Conservation (phyloP, 2,888 invertebrate genomes). For the Drosophila helvetica region DNA sequence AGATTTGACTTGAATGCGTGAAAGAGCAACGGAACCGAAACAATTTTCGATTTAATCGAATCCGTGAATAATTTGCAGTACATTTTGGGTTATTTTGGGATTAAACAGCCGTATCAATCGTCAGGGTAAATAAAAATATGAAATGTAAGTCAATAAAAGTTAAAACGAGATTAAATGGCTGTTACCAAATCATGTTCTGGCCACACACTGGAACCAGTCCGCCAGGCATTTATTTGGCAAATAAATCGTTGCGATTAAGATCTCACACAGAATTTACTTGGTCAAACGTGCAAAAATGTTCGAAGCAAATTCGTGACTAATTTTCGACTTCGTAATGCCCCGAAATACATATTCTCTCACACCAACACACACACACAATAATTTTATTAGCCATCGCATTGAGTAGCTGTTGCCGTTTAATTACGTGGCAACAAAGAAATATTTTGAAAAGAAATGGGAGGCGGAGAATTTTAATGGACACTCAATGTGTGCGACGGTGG, state of each 20-base stretch:
- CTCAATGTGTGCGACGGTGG: conserved; percentile 34
- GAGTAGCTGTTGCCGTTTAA: conserved; percentile 61
- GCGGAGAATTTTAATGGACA: conserved; percentile 52
- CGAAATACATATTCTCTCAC: conserved; percentile 26
- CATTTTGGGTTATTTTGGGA: background rate
- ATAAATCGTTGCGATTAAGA: conserved; percentile 56
- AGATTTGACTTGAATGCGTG: conserved; percentile 21
- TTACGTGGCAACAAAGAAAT: conserved; percentile 38
- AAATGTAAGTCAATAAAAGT: conserved; percentile 23
- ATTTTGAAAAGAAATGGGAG: conserved; percentile 20
- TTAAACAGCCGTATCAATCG: conserved; percentile 16
- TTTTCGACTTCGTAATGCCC: conserved; percentile 34
- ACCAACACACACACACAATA: conserved; percentile 19
- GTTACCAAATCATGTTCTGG: conserved; percentile 25
- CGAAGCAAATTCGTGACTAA: conserved; percentile 55
- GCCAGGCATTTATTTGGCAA: conserved; percentile 28
- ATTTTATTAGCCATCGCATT: conserved; percentile 45
- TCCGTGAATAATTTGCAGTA: conserved; percentile 12
- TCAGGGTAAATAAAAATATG: conserved; percentile 34
- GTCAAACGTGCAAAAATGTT: conserved; percentile 24
- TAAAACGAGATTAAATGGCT: conserved; percentile 36
- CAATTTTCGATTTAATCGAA: conserved; percentile 9
- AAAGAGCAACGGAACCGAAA: background rate
- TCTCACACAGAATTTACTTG: conserved; percentile 26
- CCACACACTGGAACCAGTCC: conserved; percentile 26